Conservation (phyloP, 2,113 vertebrate genomes). For the Merops nubicus region DNA sequence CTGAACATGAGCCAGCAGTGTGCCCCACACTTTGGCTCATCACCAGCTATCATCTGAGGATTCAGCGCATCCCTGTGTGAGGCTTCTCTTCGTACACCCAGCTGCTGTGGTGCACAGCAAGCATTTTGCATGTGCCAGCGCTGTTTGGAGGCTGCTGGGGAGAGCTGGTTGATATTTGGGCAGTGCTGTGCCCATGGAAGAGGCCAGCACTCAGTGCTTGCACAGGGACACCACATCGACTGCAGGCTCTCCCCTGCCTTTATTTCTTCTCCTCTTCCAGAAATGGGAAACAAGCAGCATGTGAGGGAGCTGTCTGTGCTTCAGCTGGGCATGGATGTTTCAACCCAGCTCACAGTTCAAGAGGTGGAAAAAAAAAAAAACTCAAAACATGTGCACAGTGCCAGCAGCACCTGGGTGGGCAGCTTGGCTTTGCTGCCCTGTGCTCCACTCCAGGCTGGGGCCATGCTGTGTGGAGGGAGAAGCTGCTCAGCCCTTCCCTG, state of each 20-base stretch:
- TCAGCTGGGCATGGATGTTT: background rate
- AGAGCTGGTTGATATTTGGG: background rate
- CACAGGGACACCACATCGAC: accelerated
- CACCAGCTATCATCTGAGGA: background rate
- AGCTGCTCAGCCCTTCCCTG: background rate
- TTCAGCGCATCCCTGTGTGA: background rate
- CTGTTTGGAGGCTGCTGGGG: background rate
- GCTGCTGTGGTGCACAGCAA: too few relatives aligned
- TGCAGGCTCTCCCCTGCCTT: background rate
- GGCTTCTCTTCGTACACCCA: background rate
- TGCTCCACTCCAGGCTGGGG: background rate
- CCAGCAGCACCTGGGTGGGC: too few relatives aligned
- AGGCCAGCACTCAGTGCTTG: accelerated
- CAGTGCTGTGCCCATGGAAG: accelerated
- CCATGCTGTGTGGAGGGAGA: background rate
- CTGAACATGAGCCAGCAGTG: too few relatives aligned
- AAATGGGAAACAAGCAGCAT: accelerated
- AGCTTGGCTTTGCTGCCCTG: background rate
- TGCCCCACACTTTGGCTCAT: too few relatives aligned
- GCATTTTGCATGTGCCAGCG: accelerated
- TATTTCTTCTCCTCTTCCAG: background rate
- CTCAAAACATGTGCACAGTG: background rate
- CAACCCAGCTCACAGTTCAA: background rate
- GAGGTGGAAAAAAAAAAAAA: too few relatives aligned
- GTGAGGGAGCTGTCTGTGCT: background rate